Percentiles rank a stretch among this genome's conserved stretches.
These are phyloP conservation scores for Pterobdella sp. DNA, from an alignment of 2,888 invertebrate species.

Conservation along the genomic window DNA sequence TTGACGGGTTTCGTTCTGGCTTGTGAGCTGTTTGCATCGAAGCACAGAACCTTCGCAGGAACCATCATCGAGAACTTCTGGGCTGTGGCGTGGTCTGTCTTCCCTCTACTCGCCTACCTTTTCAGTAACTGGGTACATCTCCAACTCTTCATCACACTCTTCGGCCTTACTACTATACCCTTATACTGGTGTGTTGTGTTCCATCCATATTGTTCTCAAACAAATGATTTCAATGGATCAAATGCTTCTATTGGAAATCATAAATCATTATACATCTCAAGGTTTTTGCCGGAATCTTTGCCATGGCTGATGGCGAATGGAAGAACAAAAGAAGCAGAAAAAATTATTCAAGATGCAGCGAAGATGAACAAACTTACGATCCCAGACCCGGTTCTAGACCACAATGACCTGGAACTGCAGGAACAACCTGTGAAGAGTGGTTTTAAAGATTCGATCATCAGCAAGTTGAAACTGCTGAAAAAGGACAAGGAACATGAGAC, in stretches of 20 bases:
- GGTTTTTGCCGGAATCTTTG: constrained; percentile 39
- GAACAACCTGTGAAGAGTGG: background rate
- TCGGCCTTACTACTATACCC: constrained; percentile 34
- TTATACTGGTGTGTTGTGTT: constrained; percentile 36
- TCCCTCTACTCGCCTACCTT: constrained; percentile 39
- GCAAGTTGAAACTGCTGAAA: constrained; percentile 14
- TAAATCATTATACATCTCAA: constrained; percentile 16
- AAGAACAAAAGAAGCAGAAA: constrained; percentile 35
- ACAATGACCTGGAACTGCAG: constrained; percentile 9
- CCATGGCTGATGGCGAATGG: constrained; percentile 40
- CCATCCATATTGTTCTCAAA: background rate
- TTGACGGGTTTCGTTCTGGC: constrained; percentile 40
- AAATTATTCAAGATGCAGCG: constrained; percentile 37
- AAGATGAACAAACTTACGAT: constrained; percentile 35
- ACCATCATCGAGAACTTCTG: constrained; percentile 38
- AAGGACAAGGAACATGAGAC: background rate
- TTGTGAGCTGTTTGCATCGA: constrained; percentile 40
- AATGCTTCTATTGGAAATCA: background rate
- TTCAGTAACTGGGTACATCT: constrained; percentile 40
- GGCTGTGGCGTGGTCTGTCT: constrained; percentile 38
- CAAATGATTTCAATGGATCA: background rate
- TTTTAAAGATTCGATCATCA: background rate
- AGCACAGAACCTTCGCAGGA: constrained; percentile 38
- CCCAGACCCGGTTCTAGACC: constrained; percentile 35
- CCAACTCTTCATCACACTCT: constrained; percentile 37